Evolutionary conservation across 2,797 vertebrate genomes (phyloP).

Genomic region (Arnoldichthys spilopterus): DNA sequence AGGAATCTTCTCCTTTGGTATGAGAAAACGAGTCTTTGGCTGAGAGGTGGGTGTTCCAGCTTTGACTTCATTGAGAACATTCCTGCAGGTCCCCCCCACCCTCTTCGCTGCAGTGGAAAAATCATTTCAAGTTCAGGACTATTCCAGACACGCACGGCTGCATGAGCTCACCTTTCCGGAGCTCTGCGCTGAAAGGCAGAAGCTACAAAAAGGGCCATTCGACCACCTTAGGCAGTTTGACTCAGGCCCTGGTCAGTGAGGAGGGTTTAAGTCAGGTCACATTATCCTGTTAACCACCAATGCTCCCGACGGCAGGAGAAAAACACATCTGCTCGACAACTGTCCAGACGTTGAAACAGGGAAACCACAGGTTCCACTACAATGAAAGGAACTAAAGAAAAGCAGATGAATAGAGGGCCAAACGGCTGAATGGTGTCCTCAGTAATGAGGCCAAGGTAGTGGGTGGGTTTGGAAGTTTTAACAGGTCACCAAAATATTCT

Average conservation of each 20-base stretch:
- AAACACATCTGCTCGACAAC: slow-evolving; percentile 54
- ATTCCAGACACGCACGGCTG: slow-evolving; percentile 9
- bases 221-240: slow-evolving; percentile 19
- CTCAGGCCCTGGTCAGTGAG: slow-evolving; percentile 37
- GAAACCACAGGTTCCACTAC: slow-evolving; percentile 26
- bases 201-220: slow-evolving; percentile 24
- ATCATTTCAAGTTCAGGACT: slow-evolving; percentile 27
- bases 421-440: slow-evolving; percentile 23
- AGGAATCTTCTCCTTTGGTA: slow-evolving; percentile 28
- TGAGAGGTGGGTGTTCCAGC: slow-evolving; percentile 36
- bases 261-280: slow-evolving; percentile 40
- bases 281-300: slow-evolving; percentile 33
- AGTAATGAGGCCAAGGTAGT: slow-evolving; percentile 27
- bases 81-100: slow-evolving; percentile 26
- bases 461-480: slow-evolving; percentile 26
- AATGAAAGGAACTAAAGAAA: slow-evolving; percentile 34
- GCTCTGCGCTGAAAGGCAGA: slow-evolving; percentile 7
- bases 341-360: slow-evolving; percentile 26
- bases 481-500: slow-evolving; percentile 5
- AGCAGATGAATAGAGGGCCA: slow-evolving; percentile 27
- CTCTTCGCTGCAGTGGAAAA: slow-evolving; percentile 17
- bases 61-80: slow-evolving; percentile 39
- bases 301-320: slow-evolving; percentile 13
- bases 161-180: slow-evolving; percentile 35
- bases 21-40: slow-evolving; percentile 32